A percentile compares a stretch with the other conserved stretches of the same genome.
Evolutionary conservation across 2,797 vertebrate genomes (phyloP).

Genomic region (Galagoides demidoff): DNA sequence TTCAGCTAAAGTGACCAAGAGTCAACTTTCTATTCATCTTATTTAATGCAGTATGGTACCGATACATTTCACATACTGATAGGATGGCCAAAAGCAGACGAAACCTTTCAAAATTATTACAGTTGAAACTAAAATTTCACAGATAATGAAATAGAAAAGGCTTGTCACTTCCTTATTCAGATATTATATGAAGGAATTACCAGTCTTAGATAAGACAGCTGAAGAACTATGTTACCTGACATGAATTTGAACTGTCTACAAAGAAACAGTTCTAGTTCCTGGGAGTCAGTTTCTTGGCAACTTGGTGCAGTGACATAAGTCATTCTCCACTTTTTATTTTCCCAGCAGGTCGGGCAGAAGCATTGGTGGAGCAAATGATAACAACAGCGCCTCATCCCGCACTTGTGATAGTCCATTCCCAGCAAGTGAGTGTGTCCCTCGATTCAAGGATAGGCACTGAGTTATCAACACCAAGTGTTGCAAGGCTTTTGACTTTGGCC

Average conservation of each 20-base stretch:
- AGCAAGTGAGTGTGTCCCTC: constrained; percentile 1
- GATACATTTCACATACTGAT: constrained; percentile 31
- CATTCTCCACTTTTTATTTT: constrained; percentile 32
- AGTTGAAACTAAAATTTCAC: constrained; percentile 39
- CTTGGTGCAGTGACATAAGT: neutral
- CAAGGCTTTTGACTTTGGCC: neutral
- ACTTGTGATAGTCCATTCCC: constrained; percentile 48
- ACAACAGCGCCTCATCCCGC: neutral
- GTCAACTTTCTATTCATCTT: constrained; percentile 15
- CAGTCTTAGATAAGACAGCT: constrained; percentile 14
- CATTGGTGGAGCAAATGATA: neutral
- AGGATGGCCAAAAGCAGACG: constrained; percentile 33
- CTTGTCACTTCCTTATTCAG: constrained; percentile 49
- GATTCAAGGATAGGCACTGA: neutral
- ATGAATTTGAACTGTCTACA: constrained; percentile 67
- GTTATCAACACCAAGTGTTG: neutral
- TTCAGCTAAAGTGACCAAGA: constrained; percentile 27
- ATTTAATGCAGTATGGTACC: neutral
- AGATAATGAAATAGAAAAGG: neutral
- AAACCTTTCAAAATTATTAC: neutral
- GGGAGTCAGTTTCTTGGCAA: constrained; percentile 54
- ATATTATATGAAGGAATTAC: constrained; percentile 32
- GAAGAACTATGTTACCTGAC: constrained; percentile 35
- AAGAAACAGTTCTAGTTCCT: constrained; percentile 26
- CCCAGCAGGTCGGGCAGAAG: neutral